Evolutionary conservation across 2,113 vertebrate species (phyloP), one percentile per base, ranked within the genome.

Genomic region (Oreochromis aureus): DNA sequence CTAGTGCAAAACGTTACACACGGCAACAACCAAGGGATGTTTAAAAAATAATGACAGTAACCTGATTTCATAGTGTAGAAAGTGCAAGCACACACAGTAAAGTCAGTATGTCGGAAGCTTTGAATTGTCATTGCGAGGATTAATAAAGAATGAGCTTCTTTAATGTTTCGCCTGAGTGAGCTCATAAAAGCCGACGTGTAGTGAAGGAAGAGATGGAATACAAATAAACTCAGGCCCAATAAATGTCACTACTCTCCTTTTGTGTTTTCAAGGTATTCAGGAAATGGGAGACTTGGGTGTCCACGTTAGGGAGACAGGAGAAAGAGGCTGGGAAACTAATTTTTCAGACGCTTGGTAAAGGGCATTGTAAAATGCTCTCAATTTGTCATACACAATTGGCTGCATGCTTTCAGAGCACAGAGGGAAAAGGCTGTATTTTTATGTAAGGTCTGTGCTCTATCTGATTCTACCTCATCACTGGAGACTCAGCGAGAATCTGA

Each of bases 81-180:
- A 93, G 87, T 93, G 92, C 86, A 88, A 83, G 88, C 87, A 48
- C 91, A 90, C 82, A 59, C 32, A n/a, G 90, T 82, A 85, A 91
- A 89, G 86, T 83, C 88, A 56, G 82, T 59, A 89, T 87, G 93
- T 94, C 55, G 69, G 91, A 92, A 92, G 92, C 90, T 94, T 95
- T 95, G 93, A 96, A 93, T 95, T 94, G 95, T 95, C 94, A 95
- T 94, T 89, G 93, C 93, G 89, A 87, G 78, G 94, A 96, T 96
- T 96, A 96, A 96, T 96, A 96, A 97, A 95, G 92, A 95, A 96
- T 96, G 95, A 95, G 93, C 86, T 94, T 92, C 92, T 96, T 96
- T 95, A 96, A 96, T 95, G 95, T 96, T 93, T 92, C 73, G 93
- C 95, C 91, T 93, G 94, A 95, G 92, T 90, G 90, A 95, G 93